Conservation (phyloP, 2,113 vertebrate species). For the Dicaeum eximium region DNA sequence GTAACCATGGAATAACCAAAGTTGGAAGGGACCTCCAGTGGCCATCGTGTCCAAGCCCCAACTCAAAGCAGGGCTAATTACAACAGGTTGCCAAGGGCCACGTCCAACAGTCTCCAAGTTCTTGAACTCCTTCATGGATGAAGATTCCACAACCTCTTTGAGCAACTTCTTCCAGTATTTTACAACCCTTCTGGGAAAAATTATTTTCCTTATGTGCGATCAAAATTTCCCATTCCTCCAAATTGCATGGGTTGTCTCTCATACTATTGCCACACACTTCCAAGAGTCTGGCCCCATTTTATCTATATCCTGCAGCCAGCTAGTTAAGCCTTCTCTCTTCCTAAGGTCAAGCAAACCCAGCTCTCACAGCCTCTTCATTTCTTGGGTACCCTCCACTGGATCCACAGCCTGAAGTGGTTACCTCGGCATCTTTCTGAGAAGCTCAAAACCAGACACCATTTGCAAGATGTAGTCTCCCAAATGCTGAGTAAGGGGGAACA, state of each 20-base stretch:
- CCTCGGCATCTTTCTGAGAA: neutral
- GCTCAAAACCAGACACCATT: neutral
- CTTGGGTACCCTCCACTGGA: neutral
- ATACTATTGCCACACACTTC: neutral
- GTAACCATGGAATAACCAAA: neutral
- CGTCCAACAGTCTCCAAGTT: rapidly evolving
- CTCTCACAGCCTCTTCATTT: neutral
- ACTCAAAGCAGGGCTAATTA: neutral
- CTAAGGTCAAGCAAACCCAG: neutral
- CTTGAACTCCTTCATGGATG: neutral
- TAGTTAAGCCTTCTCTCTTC: neutral
- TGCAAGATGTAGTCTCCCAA: neutral
- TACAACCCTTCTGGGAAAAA: neutral
- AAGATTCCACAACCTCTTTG: neutral
- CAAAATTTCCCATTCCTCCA: neutral
- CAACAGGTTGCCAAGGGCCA: neutral
- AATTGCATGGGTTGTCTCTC: neutral
- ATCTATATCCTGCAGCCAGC: neutral
- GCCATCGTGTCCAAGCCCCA: rapidly evolving
- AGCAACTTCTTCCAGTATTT: neutral
- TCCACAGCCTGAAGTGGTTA: neutral
- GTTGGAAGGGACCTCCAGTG: neutral
- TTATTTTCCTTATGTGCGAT: neutral
- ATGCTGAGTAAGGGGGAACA: neutral
- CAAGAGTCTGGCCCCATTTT: neutral